Conservation (phyloP, 2,113 vertebrate species). For the Campylomormyrus tamandua region DNA sequence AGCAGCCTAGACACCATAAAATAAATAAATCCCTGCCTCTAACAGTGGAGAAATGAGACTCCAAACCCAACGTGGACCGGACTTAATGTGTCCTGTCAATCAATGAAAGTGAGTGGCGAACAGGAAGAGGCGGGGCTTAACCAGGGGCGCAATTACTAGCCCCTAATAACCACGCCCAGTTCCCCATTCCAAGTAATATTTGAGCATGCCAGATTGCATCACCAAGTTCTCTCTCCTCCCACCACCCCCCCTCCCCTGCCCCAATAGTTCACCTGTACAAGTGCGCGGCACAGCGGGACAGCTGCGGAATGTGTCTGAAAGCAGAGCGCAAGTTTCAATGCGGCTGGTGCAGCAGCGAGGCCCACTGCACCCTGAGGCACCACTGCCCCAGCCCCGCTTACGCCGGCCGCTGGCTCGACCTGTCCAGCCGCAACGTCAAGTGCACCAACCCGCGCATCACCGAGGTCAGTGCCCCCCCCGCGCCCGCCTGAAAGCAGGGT, state of each 20-base stretch:
- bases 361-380: slow-evolving; percentile 71
- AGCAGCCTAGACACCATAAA: not conserved
- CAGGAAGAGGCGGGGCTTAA: not conserved
- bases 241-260: not conserved
- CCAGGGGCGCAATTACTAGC: not conserved
- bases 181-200: not conserved
- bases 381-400: slow-evolving; percentile 69
- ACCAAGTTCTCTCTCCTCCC: not conserved
- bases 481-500: not conserved
- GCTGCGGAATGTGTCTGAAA: slow-evolving; percentile 94
- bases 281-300: slow-evolving; percentile 90
- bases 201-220: not conserved
- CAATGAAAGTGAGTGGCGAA: not conserved
- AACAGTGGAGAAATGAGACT: not conserved
- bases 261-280: slow-evolving; percentile 91
- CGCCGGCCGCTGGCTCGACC: slow-evolving; percentile 82
- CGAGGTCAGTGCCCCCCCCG: slow-evolving; percentile 67
- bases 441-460: slow-evolving; percentile 96
- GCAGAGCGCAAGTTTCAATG: slow-evolving; percentile 90
- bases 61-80: not conserved
- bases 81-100: not conserved
- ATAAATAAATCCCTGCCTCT: not conserved
- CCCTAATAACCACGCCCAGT: not conserved
- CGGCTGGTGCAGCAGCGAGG: slow-evolving; percentile 87
- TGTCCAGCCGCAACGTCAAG: slow-evolving; percentile 83